Percentiles rank a stretch among this genome's conserved stretches.
Evolutionary conservation across 1,140 invertebrate genomes (phyloP).

Genomic region (Hycleus cichorii): DNA sequence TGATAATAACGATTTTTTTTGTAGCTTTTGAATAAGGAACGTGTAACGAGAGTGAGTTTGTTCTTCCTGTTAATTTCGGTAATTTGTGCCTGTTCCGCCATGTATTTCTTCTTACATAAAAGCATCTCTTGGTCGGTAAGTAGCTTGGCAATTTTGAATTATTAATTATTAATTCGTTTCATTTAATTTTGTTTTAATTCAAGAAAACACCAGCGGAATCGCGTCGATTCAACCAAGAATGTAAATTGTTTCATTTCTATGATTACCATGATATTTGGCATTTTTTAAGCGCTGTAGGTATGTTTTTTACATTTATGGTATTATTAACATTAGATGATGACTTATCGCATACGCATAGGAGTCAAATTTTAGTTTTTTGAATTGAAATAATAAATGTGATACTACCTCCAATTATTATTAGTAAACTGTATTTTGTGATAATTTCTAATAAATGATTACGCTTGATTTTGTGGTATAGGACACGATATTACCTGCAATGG

Average conservation of each 20-base stretch:
- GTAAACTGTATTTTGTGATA: too few relatives aligned
- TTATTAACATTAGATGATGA: conserved; percentile 77
- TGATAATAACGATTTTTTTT: conserved; percentile 31
- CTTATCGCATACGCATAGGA: conserved; percentile 54
- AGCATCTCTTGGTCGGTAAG: conserved; percentile 73
- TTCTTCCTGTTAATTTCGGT: conserved; percentile 59
- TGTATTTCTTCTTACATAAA: conserved; percentile 70
- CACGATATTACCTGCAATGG: too few relatives aligned
- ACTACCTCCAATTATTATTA: too few relatives aligned
- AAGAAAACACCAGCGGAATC: conserved; percentile 73
- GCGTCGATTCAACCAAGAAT: conserved; percentile 62
- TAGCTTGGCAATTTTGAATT: conserved; percentile 17
- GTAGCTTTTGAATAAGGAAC: conserved; percentile 61
- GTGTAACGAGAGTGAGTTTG: conserved; percentile 52
- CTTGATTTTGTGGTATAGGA: too few relatives aligned
- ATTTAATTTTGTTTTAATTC: conserved; percentile 22
- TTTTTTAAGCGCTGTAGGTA: conserved; percentile 72
- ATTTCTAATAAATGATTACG: too few relatives aligned
- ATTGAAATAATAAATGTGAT: not conserved
- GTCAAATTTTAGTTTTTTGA: conserved; percentile 73
- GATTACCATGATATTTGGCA: conserved; percentile 90
- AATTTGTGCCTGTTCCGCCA: conserved; percentile 58
- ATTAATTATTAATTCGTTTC: not conserved
- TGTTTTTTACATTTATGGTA: conserved; percentile 85
- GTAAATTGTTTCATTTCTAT: conserved; percentile 70